Evolutionary conservation across 2,113 vertebrate genomes (phyloP).

Genomic region (Rafetus swinhoei): DNA sequence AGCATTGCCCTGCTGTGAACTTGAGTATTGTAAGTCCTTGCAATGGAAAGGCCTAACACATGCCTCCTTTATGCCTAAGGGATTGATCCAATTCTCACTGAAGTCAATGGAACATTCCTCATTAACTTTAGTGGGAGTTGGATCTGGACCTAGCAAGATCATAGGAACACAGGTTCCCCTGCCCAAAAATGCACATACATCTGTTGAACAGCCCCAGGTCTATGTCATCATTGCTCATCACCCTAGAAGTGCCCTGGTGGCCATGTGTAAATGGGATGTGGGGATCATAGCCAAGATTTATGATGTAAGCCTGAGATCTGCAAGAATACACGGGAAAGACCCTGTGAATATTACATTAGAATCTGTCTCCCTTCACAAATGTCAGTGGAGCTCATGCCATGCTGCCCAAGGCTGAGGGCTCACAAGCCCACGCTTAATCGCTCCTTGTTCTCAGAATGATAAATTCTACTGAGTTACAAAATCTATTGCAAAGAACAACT

Average conservation of each 20-base stretch:
- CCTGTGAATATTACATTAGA: not conserved
- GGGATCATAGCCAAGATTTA: not conserved
- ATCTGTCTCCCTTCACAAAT: not conserved
- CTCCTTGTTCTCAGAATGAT: not conserved
- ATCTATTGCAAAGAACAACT: not conserved
- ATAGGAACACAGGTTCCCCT: not conserved
- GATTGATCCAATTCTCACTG: not conserved
- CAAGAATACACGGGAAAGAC: not conserved
- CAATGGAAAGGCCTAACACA: not conserved
- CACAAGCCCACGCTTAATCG: not conserved
- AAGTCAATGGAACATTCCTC: not conserved
- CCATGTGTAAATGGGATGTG: not conserved
- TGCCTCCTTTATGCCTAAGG: not conserved
- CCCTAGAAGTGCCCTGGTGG: not conserved
- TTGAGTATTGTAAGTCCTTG: not conserved
- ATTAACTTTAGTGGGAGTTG: not conserved
- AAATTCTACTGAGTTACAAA: not conserved
- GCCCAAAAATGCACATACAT: not conserved
- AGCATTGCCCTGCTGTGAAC: slow-evolving; percentile 17
- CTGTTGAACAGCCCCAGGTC: not conserved
- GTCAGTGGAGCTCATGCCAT: rapidly evolving
- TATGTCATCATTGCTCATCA: rapidly evolving
- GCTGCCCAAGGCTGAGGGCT: not conserved
- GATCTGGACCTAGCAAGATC: not conserved
- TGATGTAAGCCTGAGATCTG: not conserved